A percentile compares a stretch with the other conserved stretches of the same genome.
These are phyloP conservation scores for Carollia perspicillata DNA, from an alignment of 2,113 vertebrate genomes.

Conservation along the genomic window DNA sequence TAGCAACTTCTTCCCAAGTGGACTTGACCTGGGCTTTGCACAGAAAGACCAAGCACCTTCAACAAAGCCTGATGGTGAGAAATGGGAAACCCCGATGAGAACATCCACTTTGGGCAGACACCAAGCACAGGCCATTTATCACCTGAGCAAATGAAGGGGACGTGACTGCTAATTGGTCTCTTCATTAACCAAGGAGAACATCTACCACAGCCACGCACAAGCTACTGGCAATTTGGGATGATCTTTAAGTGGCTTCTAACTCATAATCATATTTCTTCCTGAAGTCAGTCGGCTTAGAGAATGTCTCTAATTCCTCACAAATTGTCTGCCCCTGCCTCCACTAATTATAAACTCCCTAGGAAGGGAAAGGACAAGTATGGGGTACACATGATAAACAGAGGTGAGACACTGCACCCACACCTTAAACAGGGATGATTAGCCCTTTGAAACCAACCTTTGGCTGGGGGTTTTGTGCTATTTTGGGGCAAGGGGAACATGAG, in stretches of 20 bases:
- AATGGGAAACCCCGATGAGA: neutral
- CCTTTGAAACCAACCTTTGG: neutral
- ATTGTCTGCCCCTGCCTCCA: neutral
- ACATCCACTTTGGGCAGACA: neutral
- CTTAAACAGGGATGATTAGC: neutral
- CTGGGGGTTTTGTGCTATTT: neutral
- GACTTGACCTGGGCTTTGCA: neutral
- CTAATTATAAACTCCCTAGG: neutral
- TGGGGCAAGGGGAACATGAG: neutral
- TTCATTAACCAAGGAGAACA: slow-evolving; percentile 39
- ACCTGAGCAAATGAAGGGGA: neutral
- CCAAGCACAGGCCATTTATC: neutral
- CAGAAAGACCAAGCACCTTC: neutral
- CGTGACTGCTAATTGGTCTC: neutral
- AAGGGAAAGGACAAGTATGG: neutral
- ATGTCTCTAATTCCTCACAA: slow-evolving; percentile 28
- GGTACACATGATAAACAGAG: neutral
- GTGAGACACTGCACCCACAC: neutral
- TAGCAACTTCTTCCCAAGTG: neutral
- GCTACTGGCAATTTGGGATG: neutral
- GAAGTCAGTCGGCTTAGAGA: slow-evolving; percentile 22
- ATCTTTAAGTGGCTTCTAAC: slow-evolving; percentile 22
- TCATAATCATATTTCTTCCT: slow-evolving; percentile 22
- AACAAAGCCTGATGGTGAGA: neutral
- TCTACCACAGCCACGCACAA: neutral